Conservation (phyloP, 2,888 invertebrate species). For the Sphaerophoria rueppellii region DNA sequence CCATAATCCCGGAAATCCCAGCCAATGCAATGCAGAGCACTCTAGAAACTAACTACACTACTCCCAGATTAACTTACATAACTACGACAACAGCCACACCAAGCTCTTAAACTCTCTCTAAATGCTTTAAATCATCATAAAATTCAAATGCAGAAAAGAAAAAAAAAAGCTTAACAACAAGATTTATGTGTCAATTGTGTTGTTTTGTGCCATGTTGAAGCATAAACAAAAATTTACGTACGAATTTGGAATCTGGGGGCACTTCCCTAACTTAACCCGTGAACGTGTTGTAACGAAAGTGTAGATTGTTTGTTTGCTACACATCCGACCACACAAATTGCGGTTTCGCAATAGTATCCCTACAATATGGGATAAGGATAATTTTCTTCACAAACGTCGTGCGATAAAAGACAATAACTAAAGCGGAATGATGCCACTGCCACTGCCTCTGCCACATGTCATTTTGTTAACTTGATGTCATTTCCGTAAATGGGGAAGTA, state of each 20-base stretch:
- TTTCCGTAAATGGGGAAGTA: slow-evolving; percentile 43
- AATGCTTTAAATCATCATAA: slow-evolving; percentile 36
- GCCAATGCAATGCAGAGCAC: not conserved
- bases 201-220: slow-evolving; percentile 28
- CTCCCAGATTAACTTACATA: slow-evolving; percentile 31
- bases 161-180: slow-evolving; percentile 30
- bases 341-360: not conserved
- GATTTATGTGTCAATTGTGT: slow-evolving; percentile 67
- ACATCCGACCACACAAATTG: slow-evolving; percentile 64
- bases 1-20: slow-evolving; percentile 44
- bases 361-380: not conserved
- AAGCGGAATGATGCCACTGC: too few relatives aligned
- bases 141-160: slow-evolving; percentile 2
- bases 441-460: slow-evolving; percentile 21
- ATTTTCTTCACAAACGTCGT: not conserved
- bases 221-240: slow-evolving; percentile 49
- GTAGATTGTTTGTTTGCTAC: not conserved
- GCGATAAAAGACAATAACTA: too few relatives aligned
- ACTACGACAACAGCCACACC: slow-evolving; percentile 32
- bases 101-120: slow-evolving; percentile 23
- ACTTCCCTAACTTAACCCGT: slow-evolving; percentile 24
- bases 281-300: not conserved
- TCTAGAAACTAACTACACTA: slow-evolving; percentile 35
- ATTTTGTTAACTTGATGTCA: slow-evolving; percentile 33
- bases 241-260: slow-evolving; percentile 41